These are phyloP conservation scores for Drosophila littoralis DNA, from an alignment of 1,140 invertebrate species.

Conservation along the genomic window DNA sequence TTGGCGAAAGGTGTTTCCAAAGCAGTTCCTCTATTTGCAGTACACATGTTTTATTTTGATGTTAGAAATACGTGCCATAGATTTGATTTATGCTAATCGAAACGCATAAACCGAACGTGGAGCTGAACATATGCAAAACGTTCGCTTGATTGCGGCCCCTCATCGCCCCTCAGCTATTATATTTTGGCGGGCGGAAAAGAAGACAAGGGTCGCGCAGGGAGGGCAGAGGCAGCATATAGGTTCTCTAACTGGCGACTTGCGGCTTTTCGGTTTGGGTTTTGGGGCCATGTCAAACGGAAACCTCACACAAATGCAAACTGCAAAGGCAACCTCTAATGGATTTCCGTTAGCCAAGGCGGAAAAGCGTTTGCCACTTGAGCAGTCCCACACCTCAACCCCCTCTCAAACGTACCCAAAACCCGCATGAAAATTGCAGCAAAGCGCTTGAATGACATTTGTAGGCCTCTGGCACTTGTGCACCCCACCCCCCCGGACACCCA, in stretches of 20 bases:
- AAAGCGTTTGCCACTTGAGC: slow-evolving; percentile 72
- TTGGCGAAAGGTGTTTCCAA: slow-evolving; percentile 73
- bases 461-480: slow-evolving; percentile 43
- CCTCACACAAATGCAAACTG: slow-evolving; percentile 74
- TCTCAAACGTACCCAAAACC: neutral
- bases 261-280: slow-evolving; percentile 4
- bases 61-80: slow-evolving; percentile 34
- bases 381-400: slow-evolving; percentile 10
- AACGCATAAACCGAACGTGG: slow-evolving; percentile 48
- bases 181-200: neutral
- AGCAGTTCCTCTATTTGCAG: slow-evolving; percentile 67
- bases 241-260: neutral
- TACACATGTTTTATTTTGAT: slow-evolving; percentile 54
- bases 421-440: slow-evolving; percentile 46
- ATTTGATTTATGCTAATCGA: slow-evolving; percentile 79
- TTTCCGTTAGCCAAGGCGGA: slow-evolving; percentile 73
- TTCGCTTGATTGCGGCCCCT: slow-evolving; percentile 56
- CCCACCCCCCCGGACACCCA: neutral
- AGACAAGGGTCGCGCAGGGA: no score
- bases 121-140: slow-evolving; percentile 70
- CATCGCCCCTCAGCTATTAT: slow-evolving; percentile 13
- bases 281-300: slow-evolving; percentile 74
- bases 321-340: slow-evolving; percentile 71
- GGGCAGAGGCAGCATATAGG: neutral
- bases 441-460: slow-evolving; percentile 70